Conservation (phyloP, 2,797 vertebrate species). For the Sebastes kiyomatsui region DNA sequence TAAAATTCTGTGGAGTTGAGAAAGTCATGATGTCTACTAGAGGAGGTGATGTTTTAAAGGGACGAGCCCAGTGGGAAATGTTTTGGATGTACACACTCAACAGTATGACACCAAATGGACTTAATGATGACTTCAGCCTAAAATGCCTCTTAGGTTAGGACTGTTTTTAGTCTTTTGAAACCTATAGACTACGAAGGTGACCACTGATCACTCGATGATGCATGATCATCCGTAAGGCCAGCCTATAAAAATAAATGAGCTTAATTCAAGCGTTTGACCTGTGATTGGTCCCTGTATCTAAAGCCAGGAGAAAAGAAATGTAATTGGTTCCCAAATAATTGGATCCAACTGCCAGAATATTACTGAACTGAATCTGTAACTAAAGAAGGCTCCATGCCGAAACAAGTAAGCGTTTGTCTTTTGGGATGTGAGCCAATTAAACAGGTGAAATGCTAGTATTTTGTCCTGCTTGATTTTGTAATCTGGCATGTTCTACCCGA, state of each 20-base stretch:
- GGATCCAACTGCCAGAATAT: not conserved
- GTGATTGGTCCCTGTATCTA: not conserved
- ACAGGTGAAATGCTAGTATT: no score
- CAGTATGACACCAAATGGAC: not conserved
- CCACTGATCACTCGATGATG: not conserved
- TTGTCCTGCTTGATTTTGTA: no score
- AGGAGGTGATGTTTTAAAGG: not conserved
- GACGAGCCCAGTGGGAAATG: not conserved
- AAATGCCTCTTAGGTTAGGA: not conserved
- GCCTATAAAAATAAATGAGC: not conserved
- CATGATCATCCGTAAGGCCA: not conserved
- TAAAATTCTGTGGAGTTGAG: not conserved
- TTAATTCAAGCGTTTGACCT: not conserved
- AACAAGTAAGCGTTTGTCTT: no score
- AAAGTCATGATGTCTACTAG: not conserved
- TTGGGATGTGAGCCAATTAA: no score
- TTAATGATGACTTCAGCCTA: not conserved
- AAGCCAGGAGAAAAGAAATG: not conserved
- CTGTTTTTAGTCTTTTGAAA: not conserved
- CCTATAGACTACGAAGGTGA: not conserved
- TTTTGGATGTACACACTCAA: not conserved
- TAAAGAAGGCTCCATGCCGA: no score
- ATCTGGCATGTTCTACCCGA: no score
- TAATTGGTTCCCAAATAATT: not conserved
- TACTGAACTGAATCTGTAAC: not conserved